A percentile compares a stretch with the other conserved stretches of the same genome.
phyloP scores from a whole-genome alignment of 1,140 invertebrate genomes.

The Melipona quadrifasciata region DNA sequence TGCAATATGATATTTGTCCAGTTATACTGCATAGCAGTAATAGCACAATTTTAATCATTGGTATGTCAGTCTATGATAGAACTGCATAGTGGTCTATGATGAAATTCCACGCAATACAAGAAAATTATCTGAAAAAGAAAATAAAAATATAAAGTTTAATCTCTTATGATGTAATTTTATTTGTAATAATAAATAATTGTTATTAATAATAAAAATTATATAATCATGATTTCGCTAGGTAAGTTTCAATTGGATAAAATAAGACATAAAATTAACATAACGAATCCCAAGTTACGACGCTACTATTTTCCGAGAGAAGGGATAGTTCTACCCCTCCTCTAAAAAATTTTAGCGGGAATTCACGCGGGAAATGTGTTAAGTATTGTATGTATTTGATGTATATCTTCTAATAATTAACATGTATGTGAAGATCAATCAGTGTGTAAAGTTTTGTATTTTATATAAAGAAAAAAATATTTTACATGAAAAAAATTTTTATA shows the following conservation, averaged over 20 bases:
- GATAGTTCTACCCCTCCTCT: not conserved
- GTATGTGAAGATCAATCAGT: too few species aligned
- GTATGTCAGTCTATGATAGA: not conserved
- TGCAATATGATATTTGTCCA: too few species aligned
- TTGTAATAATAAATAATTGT: not conserved
- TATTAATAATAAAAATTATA: not conserved
- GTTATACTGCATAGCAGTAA: not conserved
- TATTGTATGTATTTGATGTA: too few species aligned
- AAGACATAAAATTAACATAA: not conserved
- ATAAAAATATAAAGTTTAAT: not conserved
- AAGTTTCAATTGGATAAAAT: not conserved
- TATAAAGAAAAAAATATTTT: not conserved
- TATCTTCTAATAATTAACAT: not conserved
- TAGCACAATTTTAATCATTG: too few species aligned
- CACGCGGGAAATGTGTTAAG: not conserved
- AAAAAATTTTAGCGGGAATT: not conserved
- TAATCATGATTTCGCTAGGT: constrained; percentile 10
- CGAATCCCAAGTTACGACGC: not conserved
- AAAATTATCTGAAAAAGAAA: not conserved
- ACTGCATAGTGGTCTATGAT: not conserved
- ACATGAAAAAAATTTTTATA: not conserved
- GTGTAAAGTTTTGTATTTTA: not conserved
- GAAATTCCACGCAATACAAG: too few species aligned
- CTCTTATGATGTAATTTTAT: not conserved
- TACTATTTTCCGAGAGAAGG: too few species aligned